Conservation (phyloP, 2,888 invertebrate species). For the Chaetoderma sp. region DNA sequence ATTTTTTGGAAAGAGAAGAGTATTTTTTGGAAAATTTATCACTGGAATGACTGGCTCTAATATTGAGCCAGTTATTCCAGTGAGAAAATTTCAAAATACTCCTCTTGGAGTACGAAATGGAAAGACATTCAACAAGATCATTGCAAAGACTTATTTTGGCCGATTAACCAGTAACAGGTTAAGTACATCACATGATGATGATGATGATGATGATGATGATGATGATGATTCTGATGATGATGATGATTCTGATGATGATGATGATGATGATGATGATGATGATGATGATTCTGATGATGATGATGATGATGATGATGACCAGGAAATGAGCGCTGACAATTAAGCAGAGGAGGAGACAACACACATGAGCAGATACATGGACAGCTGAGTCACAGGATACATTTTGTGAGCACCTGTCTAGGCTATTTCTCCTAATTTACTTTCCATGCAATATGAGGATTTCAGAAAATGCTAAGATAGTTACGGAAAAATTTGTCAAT, state of each 20-base stretch:
- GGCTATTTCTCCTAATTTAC: too few species aligned
- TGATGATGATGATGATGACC: neutral
- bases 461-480: too few species aligned
- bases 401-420: too few species aligned
- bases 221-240: neutral
- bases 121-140: too few species aligned
- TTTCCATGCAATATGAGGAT: too few species aligned
- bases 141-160: neutral
- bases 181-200: neutral
- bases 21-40: too few species aligned
- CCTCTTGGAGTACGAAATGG: neutral
- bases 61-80: too few species aligned
- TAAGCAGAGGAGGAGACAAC: neutral
- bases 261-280: neutral
- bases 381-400: too few species aligned
- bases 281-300: neutral
- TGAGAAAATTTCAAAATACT: too few species aligned
- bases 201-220: neutral
- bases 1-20: neutral
- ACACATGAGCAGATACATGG: too few species aligned
- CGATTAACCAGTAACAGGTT: neutral
- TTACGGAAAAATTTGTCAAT: too few species aligned
- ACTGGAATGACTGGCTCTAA: too few species aligned
- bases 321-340: neutral
- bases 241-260: neutral